Conservation (phyloP, 1,140 invertebrate genomes). For the Uloborus diversus region DNA sequence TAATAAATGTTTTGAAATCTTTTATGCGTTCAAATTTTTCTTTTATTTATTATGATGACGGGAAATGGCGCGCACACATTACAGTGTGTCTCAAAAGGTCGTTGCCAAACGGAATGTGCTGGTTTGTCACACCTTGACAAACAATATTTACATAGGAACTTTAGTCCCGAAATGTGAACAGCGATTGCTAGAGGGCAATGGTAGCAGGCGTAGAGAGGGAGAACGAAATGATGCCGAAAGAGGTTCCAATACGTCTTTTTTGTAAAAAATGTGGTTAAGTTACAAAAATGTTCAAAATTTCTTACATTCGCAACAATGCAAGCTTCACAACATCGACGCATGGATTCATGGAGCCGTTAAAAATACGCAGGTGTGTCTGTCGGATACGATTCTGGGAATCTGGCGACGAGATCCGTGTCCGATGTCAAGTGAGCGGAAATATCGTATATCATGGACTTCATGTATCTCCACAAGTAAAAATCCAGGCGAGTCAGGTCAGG, state of each 20-base stretch:
- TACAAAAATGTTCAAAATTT: not conserved
- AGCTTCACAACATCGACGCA: not conserved
- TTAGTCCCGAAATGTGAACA: not conserved
- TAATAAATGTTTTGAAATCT: no score
- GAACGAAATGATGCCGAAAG: not conserved
- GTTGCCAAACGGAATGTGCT: not conserved
- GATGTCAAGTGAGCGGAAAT: not conserved
- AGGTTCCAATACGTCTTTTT: not conserved
- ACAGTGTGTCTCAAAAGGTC: not conserved
- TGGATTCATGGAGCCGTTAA: not conserved
- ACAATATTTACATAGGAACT: conserved; percentile 4
- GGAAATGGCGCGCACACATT: no score
- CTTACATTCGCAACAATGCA: not conserved
- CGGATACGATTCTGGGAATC: not conserved
- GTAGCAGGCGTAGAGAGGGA: not conserved
- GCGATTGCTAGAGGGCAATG: not conserved
- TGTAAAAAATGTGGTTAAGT: not conserved
- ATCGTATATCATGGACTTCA: not conserved
- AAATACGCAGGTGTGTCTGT: not conserved
- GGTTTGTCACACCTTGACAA: not conserved
- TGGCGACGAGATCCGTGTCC: not conserved
- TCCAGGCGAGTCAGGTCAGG: not conserved
- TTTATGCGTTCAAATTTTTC: no score
- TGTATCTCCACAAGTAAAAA: not conserved
- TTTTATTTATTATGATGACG: no score